phyloP scores from a whole-genome alignment of 2,113 vertebrate species.

The Catagonus wagneri region DNA sequence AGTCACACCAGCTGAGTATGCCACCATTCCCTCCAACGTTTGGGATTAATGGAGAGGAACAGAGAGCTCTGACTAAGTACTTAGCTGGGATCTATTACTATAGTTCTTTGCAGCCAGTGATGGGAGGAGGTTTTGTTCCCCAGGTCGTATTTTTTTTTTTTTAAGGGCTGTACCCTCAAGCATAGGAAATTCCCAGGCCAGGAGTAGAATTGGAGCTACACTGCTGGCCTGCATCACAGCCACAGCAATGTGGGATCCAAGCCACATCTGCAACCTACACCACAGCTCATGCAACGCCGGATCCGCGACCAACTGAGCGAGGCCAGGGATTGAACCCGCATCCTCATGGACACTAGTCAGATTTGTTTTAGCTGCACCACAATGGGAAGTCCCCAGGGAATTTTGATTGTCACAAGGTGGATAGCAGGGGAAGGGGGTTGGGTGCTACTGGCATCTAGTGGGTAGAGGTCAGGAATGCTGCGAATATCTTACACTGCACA shows the following conservation, averaged over 20 bases:
- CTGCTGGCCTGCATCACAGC: too few relatives aligned
- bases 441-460: background rate
- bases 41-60: background rate
- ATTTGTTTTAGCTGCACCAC: too few relatives aligned
- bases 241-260: too few relatives aligned
- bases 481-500: slow-evolving; percentile 15
- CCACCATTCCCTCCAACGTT: background rate
- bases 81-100: background rate
- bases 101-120: background rate
- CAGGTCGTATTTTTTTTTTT: background rate
- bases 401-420: background rate
- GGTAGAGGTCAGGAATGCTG: background rate
- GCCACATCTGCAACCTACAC: too few relatives aligned
- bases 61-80: background rate
- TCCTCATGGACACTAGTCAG: too few relatives aligned
- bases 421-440: too few relatives aligned
- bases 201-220: too few relatives aligned
- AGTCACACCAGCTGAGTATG: background rate
- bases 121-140: background rate
- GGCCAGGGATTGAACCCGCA: too few relatives aligned
- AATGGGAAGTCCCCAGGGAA: background rate
- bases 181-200: too few relatives aligned
- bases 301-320: too few relatives aligned
- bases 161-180: too few relatives aligned
- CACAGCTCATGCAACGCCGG: too few relatives aligned